Base-by-base conservation (phyloP, 2,888 invertebrate genomes). In the Polietes domitor region DNA sequence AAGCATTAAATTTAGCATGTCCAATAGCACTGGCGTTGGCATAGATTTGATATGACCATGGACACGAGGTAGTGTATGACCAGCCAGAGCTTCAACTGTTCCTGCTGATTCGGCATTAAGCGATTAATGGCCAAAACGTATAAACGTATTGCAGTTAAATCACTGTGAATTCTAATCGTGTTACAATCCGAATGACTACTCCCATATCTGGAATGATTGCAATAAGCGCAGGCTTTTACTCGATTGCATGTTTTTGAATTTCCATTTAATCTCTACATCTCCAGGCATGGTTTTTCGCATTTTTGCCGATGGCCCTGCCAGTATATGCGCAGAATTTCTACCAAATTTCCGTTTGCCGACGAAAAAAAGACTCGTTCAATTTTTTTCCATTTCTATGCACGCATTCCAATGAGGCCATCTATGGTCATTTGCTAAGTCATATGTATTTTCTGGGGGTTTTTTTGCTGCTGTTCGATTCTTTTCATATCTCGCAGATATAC, bases 121-220 rank as follows among this genome's bases (percentile, higher is more conserved):
- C 53, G 21, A 53, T 21, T 21, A 53, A 53, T n/a, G 3, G 53
- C 37, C 37, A 21, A 53, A 53, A 37, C 4, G 17, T 24, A 72
- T 55, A 53, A 43, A 19, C 24, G 50, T 70, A 70, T 50, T 73
- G 72, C 55, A 21, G 41, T 37, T 17, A 77, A 82, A 74, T 78
- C 78, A 24, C 71, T 78, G 71, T 24, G 32, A 76, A 72, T 68
- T 75, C 63, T 82, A 82, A 82, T 79, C 82, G 72, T 41, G 65
- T 79, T 79, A 75, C 63, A 78, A 71, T 41, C 43, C 61, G 24
- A 37, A 43, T 68, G 21, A 43, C 24, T 43, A 37, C 68, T 10
- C 68, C 21, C 24, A 43, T 12, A 43, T 21, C 21, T 15, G 15
- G 6, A 24, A n/a, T 12, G 24, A 68, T 68, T 43, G 68, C 41